Evolutionary conservation across 2,113 vertebrate genomes (phyloP), one percentile per base, ranked within the genome.

Genomic region (Noctilio leporinus): DNA sequence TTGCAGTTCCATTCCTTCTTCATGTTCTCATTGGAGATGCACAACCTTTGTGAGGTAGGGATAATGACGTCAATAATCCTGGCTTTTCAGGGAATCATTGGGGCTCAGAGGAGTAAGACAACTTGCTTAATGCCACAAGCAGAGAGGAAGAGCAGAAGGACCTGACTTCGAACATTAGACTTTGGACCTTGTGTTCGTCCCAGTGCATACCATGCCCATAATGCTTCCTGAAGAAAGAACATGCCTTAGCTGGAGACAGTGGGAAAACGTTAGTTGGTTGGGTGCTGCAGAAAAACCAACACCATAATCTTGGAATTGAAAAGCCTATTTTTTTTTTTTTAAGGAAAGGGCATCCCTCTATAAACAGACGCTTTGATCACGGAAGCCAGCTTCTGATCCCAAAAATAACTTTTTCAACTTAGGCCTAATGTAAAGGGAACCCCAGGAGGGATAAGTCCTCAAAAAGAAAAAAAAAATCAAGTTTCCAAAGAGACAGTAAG

Each of bases 361-460:
- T 87, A 70, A 88, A 62, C 77, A 90, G 81, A 81, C 69, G 76
- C 67, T 80, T 86, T 77, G 33, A 69, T 85, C 95, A 96, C 97
- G 75, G 97, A 97, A 98, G 75, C 86, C 89, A 97, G 95, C 88
- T 98, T 97, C 95, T 97, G 96, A 94, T 96, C 95, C 97, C 78
- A 45, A 92, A 97, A 98, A 91, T 94, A 85, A 86, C 90, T 96
- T 95, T 93, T 94, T 93, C 93, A 93, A 4, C 92, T 92, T 92
- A 43, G 24, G 11, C 6, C 35, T 59, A 40, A 47, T 81, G 77
- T 92, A 95, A 53, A 83, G 65, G 43, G 57, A 94, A 91, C 57
- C 43, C 35, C 9, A 70, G 16, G 35, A 92, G n/a, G 73, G 81
- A 87, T 96, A 94, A 94, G 43, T 38, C 30, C 65, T 90, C 53